Percentiles rank a stretch among this genome's conserved stretches.
Conservation (phyloP, 2,797 vertebrate genomes). For the Alca torda region DNA sequence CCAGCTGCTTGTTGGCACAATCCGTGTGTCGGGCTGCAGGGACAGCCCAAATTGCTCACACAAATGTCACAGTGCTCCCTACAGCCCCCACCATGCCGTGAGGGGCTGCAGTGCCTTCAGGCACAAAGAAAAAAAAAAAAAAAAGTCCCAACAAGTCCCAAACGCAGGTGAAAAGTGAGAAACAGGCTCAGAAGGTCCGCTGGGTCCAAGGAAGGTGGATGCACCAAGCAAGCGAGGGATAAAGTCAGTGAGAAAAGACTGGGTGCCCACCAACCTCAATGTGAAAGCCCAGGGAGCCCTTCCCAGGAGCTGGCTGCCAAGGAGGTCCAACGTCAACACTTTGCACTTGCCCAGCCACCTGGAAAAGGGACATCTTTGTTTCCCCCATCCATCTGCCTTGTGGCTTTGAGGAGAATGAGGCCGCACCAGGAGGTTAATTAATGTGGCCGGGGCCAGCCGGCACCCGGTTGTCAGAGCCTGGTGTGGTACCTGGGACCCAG, state of each 20-base stretch:
- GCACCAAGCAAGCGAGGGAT: background rate
- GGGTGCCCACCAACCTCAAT: background rate
- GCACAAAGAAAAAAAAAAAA: background rate
- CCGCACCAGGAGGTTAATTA: background rate
- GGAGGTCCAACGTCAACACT: background rate
- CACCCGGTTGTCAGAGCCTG: background rate
- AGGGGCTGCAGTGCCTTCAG: fast-evolving
- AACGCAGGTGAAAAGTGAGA: fast-evolving
- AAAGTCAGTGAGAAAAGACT: background rate
- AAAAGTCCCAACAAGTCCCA: background rate
- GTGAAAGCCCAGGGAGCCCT: background rate
- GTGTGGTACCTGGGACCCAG: background rate
- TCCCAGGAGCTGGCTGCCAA: background rate
- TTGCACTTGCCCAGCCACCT: background rate
- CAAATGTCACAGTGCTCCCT: fast-evolving
- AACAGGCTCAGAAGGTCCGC: background rate
- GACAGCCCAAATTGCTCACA: background rate
- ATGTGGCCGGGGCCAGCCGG: fast-evolving
- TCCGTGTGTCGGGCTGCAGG: background rate
- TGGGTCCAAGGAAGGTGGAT: background rate
- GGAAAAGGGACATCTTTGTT: background rate
- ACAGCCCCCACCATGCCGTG: fast-evolving
- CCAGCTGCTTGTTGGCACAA: fast-evolving
- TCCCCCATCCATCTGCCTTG: background rate
- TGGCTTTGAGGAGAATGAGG: background rate